Base-by-base conservation (phyloP, 2,797 vertebrate genomes). In the Crenichthys baileyi region DNA sequence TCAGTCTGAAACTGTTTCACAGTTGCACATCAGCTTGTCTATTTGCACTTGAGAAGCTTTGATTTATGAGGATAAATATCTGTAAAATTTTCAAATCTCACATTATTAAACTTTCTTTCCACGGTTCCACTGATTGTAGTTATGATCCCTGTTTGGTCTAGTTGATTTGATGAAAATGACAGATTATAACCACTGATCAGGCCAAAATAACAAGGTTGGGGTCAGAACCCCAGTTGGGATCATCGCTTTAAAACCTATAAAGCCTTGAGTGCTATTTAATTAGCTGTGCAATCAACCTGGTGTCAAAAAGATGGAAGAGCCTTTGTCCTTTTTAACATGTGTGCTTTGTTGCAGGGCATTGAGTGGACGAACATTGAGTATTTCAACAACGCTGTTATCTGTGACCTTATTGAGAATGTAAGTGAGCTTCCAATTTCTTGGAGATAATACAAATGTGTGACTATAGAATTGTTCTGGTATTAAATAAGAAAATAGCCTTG, bases 351-450 rank as follows among this genome's bases (percentile, higher is more conserved):
- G 15, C 78, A 99, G 98, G 98, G 95, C 80, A 99, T 99, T 85
- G 98, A 99, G 85, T 99, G 98, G 98, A 99, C 97, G 85, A 98
- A 99, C 87, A 98, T 99, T 11, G 98, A 99, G 71, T 99, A 99
- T 93, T 99, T 99, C 95, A 99, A 99, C 95, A 99, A 99, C 72
- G 97, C 98, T 36, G 85, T 98, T 77, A 99, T 99, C 93, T 99
- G 98, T 91, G 97, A 98, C 92, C 96, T 99, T 80, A 99, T 99
- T 92, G 98, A 99, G 95, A 99, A 99, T 83, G 98, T 99, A 94
- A 99, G 98, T 98, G 82, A 6, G n/a, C 51, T 70, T 81, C 56
- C 24, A 53, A 36, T 24, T 70, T 36, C 31, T 53, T 72, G 7
- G 20, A 85, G 50, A 79, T 36, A 56, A 70, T 56, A 39, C 44